These are phyloP conservation scores for Rutilus rutilus DNA, from an alignment of 2,113 vertebrate genomes.

Conservation along the genomic window DNA sequence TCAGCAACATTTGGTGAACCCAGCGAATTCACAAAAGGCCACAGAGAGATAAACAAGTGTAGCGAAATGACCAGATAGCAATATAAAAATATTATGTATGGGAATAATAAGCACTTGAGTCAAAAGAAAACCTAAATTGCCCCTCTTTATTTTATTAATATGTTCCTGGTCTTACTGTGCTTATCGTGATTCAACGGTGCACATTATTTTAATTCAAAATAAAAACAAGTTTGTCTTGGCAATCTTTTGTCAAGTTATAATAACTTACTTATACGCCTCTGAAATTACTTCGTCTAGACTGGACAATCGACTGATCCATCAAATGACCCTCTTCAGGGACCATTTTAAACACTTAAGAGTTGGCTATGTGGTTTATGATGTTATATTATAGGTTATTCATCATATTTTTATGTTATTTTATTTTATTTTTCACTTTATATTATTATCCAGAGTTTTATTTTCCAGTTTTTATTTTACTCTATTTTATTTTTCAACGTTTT, in stretches of 20 bases:
- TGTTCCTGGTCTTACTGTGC: background rate
- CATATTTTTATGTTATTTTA: background rate
- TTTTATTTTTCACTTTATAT: background rate
- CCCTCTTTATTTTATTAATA: background rate
- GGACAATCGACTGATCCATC: background rate
- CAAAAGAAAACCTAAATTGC: background rate
- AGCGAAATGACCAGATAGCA: slow-evolving; percentile 10
- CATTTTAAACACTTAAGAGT: background rate
- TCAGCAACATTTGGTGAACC: slow-evolving; percentile 6
- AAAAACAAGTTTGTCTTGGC: background rate
- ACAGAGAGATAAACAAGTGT: background rate
- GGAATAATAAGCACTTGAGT: slow-evolving; percentile 7
- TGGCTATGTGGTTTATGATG: background rate
- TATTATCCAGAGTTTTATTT: too few relatives aligned
- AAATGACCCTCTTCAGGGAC: background rate
- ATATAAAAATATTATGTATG: background rate
- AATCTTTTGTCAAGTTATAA: background rate
- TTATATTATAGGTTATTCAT: background rate
- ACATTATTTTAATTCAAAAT: too few relatives aligned
- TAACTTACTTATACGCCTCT: background rate
- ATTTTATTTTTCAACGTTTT: too few relatives aligned
- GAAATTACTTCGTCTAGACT: background rate
- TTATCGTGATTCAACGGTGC: background rate
- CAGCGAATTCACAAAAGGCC: background rate
- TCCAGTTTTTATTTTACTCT: too few relatives aligned